Evolutionary conservation across 2,113 vertebrate genomes (phyloP), one percentile per base, ranked within the genome.

Genomic region (Tiliqua scincoides): DNA sequence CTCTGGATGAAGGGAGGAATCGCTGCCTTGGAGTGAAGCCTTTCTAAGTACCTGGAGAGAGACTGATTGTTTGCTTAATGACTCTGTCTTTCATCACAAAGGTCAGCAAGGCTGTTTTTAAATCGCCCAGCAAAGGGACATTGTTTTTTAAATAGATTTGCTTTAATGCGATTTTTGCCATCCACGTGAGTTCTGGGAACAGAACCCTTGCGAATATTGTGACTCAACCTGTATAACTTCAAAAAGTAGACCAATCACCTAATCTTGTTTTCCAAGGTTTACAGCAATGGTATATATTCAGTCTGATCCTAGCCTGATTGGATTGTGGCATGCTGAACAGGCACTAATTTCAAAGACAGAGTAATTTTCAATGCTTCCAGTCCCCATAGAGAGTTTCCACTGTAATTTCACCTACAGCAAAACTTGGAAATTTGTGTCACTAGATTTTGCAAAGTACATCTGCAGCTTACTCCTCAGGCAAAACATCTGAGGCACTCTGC

Each of bases 181-280:
- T n/a, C n/a, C n/a, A n/a, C n/a, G n/a, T n/a, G n/a, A n/a, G n/a
- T n/a, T n/a, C n/a, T n/a, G n/a, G n/a, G n/a, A n/a, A n/a, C n/a
- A n/a, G n/a, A n/a, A n/a, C n/a, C n/a, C n/a, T n/a, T n/a, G n/a
- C n/a, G n/a, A n/a, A n/a, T n/a, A n/a, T n/a, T n/a, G n/a, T n/a
- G n/a, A n/a, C n/a, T n/a, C n/a, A n/a, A n/a, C n/a, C n/a, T n/a
- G n/a, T n/a, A 90, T 93, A 91, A 91, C 88, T 92, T 93, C 91
- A 93, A 91, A 93, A 65, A 0, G 84, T 91, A 92, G 93, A 88
- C 75, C 83, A 30, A 30, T 18, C 25, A 30, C 43, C 30, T 65
- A 15, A 81, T 23, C 10, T 81, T 21, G 40, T 43, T 81, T 23
- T 43, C n/a, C 48, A 35, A 68, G 20, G 32, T 30, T 8, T 32